Base-by-base conservation (phyloP, 2,797 vertebrate genomes). In the Pseudocheirus occidentalis region DNA sequence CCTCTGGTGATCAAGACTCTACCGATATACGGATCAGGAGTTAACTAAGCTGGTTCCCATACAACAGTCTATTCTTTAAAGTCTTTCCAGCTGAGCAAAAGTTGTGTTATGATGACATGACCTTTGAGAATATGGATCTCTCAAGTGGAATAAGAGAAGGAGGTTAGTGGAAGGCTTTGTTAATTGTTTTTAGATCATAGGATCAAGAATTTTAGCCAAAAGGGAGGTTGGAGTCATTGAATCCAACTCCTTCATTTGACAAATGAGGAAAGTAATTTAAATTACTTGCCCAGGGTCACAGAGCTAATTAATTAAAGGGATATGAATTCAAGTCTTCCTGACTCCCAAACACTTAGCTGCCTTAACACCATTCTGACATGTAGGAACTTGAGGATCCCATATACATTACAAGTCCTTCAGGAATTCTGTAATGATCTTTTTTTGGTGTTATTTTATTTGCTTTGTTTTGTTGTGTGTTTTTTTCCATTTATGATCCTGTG, bases 361-460 rank as follows among this genome's bases (percentile, higher is more conserved):
- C n/a, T 18, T 81, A 24, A 46, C 4, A 24, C 18, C 66, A 40
- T 73, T 81, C 16, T 81, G n/a, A 16, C 7, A 81, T 81, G n/a
- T 7, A 81, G 66, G 24, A 6, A 40, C 58, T 81, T 66, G 34
- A 66, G 62, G 34, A 66, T n/a, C 62, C 14, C 28, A 95, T 0
- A 57, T 28, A 10, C 5, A 58, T 57, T 95, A 66, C 58, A 95
- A 93, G 90, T 46, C 57, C 91, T 66, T 96, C 93, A 91, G 55
- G 93, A 58, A 40, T 52, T n/a, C 50, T 59, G 52, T 53, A 93
- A 96, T 96, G 73, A 96, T 66, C 93, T 96, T 73, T 95, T 81
- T 62, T 95, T 96, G 87, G n/a, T n/a, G n/a, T n/a, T n/a, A n/a
- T n/a, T 40, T 91, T 92, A 93, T 95, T 56, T 56, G 18, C 5